Evolutionary conservation across 2,888 invertebrate genomes (phyloP), one percentile per base, ranked within the genome.

Genomic region (Augiades crinisus): DNA sequence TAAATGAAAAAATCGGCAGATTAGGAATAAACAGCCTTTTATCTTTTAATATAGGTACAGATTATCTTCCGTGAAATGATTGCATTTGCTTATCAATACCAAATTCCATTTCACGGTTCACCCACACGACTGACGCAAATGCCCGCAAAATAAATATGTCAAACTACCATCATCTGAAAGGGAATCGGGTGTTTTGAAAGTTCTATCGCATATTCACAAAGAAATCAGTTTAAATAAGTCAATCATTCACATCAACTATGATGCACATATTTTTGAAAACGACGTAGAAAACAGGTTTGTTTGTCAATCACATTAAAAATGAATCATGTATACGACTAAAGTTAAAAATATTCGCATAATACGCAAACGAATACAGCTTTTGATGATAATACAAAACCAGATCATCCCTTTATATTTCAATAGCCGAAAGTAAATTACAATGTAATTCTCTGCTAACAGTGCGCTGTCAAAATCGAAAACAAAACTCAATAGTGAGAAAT

Each of bases 401-500:
- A 38, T 16, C 16, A 31, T 17, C 31, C 21, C 24, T 33, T 41
- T 19, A 34, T 41, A 41, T 41, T 22, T 14, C 16, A 40, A 45
- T 33, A 13, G 31, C 37, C 7, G 47, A 40, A 49, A 41, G 49
- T 34, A 34, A 49, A 49, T 49, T 49, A 49, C 34, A 49, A 49
- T 49, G 49, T 49, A 41, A 49, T 49, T 41, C 40, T 33, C 41
- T 17, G 34, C 22, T 34, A 34, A 49, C 49, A 34, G 40, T 55
- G 53, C 60, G 57, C 56, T 57, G 52, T 56, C 58, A 55, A 59
- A 62, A 78, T 73, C 70, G 71, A 66, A 68, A 77, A 79, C 72
- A 73, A 75, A 81, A 77, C 67, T 73, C 75, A 72, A 78, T 72
- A 76, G 76, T 70, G 75, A 72, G 72, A 74, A 76, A 74, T 67